These are phyloP conservation scores for Eidolon helvum DNA, from an alignment of 2,113 vertebrate genomes.

Conservation along the genomic window DNA sequence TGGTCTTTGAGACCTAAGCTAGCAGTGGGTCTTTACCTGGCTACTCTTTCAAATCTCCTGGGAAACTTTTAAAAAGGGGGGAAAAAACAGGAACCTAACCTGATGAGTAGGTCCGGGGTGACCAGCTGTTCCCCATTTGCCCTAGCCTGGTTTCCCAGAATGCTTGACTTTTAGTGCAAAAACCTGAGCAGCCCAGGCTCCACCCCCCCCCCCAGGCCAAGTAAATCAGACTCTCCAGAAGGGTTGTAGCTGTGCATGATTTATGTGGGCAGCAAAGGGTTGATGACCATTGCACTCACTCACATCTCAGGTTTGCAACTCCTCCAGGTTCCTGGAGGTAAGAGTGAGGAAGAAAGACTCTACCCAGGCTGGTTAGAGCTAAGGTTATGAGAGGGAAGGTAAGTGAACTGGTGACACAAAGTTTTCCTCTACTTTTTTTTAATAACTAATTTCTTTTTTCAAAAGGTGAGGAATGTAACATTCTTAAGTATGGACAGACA, in stretches of 20 bases:
- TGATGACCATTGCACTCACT: neutral
- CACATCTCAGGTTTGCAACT: neutral
- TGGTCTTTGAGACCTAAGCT: neutral
- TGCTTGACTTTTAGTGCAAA: neutral
- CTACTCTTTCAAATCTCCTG: neutral
- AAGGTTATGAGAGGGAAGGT: neutral
- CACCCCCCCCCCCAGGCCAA: accelerated
- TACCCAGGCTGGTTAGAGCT: neutral
- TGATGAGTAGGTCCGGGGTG: neutral
- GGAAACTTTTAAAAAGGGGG: neutral
- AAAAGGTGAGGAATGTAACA: neutral
- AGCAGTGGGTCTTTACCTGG: neutral
- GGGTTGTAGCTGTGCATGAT: neutral
- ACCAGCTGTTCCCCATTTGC: neutral
- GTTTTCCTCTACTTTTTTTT: neutral
- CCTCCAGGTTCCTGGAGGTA: neutral
- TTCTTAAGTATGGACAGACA: neutral
- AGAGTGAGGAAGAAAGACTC: neutral
- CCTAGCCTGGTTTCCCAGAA: neutral
- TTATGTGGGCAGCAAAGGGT: neutral
- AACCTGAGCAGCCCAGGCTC: neutral
- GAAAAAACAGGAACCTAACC: neutral
- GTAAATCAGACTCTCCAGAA: neutral
- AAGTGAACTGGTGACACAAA: neutral
- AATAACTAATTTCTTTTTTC: neutral